Evolutionary conservation across 1,140 invertebrate genomes (phyloP).

Genomic region (Eciton burchellii): DNA sequence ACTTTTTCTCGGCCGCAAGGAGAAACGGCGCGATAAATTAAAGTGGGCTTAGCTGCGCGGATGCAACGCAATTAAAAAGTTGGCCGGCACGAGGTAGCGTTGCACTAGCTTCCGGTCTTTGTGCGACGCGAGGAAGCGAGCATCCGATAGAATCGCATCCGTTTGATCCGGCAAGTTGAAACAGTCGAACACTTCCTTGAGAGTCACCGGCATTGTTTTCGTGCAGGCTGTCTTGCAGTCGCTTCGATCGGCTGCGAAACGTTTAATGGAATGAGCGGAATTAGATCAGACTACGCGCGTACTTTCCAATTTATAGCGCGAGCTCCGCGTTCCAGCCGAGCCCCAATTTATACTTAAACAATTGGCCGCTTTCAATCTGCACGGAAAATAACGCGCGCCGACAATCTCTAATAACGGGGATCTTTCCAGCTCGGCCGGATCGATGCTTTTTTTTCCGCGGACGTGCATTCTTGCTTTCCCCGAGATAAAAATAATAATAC

Average conservation of each 20-base stretch:
- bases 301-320: slow-evolving; percentile 55
- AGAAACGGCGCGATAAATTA: slow-evolving; percentile 43
- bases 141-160: slow-evolving; percentile 54
- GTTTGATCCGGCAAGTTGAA: slow-evolving; percentile 53
- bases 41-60: slow-evolving; percentile 1
- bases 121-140: slow-evolving; percentile 20
- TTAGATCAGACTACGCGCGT: slow-evolving; percentile 55
- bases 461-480: neutral
- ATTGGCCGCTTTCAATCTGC: slow-evolving; percentile 18
- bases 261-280: slow-evolving; percentile 53
- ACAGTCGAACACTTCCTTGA: slow-evolving; percentile 50
- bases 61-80: slow-evolving; percentile 59
- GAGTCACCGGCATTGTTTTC: slow-evolving; percentile 51
- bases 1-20: slow-evolving; percentile 18
- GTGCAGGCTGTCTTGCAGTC: slow-evolving; percentile 16
- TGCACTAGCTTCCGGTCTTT: slow-evolving; percentile 49
- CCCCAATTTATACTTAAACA: slow-evolving; percentile 53
- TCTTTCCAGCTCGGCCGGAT: neutral
- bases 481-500: neutral
- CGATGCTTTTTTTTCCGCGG: neutral
- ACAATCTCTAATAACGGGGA: slow-evolving; percentile 1
- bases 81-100: slow-evolving; percentile 14
- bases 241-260: slow-evolving; percentile 32
- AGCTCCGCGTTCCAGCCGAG: slow-evolving; percentile 22
- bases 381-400: slow-evolving; percentile 8